These are phyloP conservation scores for Ceratina australensis DNA, from an alignment of 1,140 invertebrate genomes.

Conservation along the genomic window DNA sequence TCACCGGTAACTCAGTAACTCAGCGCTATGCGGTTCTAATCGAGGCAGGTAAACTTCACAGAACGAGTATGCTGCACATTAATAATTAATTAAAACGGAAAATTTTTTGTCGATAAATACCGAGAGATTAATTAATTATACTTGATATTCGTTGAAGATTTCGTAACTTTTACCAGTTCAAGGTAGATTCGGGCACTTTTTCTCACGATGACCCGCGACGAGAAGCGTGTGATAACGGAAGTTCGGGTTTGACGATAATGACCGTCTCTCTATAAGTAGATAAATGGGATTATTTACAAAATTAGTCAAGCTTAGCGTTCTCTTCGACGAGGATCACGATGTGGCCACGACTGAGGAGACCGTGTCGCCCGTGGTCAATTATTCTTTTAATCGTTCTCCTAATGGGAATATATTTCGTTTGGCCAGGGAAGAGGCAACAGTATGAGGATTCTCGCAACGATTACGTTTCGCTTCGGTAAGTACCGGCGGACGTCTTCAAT, in stretches of 20 bases:
- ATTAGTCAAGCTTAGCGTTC: conserved; percentile 14
- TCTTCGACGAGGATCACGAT: conserved; percentile 51
- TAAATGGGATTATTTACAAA: conserved; percentile 30
- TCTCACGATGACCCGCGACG: conserved; percentile 53
- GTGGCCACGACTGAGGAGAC: conserved; percentile 71
- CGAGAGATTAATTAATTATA: not conserved
- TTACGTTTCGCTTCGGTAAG: conserved; percentile 67
- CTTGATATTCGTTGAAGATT: not conserved
- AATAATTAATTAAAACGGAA: not conserved
- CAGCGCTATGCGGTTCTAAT: not conserved
- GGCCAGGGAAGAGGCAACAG: conserved; percentile 62
- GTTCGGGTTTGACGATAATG: conserved; percentile 39
- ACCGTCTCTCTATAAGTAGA: conserved; percentile 15
- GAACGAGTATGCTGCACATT: no score
- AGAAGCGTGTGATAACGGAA: conserved; percentile 46
- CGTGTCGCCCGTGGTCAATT: conserved; percentile 65
- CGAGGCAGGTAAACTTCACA: not conserved
- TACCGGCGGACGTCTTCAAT: conserved; percentile 1
- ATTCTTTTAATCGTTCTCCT: conserved; percentile 49
- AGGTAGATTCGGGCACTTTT: conserved; percentile 26
- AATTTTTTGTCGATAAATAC: not conserved
- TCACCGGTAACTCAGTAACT: not conserved
- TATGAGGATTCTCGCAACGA: conserved; percentile 54
- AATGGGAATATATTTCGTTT: conserved; percentile 64
- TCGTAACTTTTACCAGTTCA: conserved; percentile 20